Evolutionary conservation across 2,888 invertebrate genomes (phyloP), one percentile per base, ranked within the genome.

Genomic region (Syrphus vitripennis): DNA sequence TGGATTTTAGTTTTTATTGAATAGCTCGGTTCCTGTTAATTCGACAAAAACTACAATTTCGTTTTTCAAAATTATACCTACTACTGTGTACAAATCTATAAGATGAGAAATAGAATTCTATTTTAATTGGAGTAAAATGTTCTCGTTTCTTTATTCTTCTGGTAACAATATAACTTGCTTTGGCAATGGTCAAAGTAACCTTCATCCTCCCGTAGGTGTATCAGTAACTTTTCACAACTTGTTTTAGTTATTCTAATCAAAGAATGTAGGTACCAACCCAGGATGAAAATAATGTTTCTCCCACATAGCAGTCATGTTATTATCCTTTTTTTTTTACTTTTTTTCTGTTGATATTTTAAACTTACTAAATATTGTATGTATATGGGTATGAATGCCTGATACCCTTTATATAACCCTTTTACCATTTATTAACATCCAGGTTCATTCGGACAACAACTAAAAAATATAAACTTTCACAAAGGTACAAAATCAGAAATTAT

Each of bases 401-500:
- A n/a, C n/a, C n/a, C n/a, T n/a, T n/a, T n/a, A 67, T 16, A 59
- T 4, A 40, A 40, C 53, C 42, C 42, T 40, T 34, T 24, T 26
- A 42, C 16, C 24, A n/a, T 16, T 19, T 19, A 10, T 78, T 5
- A 4, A 50, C 37, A 79, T 29, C 10, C 65, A 42, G 19, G 53
- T 80, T 45, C 42, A 80, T 72, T 69, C 61, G 26, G 37, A 19
- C 19, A 16, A 10, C 16, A 10, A 45, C 16, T 4, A 34, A 50
- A 83, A 65, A 67, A 45, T 65, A 80, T 50, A 70, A 57, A 57
- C 72, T 37, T 72, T 81, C 69, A n/a, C n/a, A 74, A 50, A 82
- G 72, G 72, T 76, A 86, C 70, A 65, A 82, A 86, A 86, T 86
- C 86, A 86, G 74, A 72, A 86, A 63, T 74, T 82, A 86, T 82